Evolutionary conservation across 2,113 vertebrate genomes (phyloP), one percentile per base, ranked within the genome.

Genomic region (Hippocampus comes): DNA sequence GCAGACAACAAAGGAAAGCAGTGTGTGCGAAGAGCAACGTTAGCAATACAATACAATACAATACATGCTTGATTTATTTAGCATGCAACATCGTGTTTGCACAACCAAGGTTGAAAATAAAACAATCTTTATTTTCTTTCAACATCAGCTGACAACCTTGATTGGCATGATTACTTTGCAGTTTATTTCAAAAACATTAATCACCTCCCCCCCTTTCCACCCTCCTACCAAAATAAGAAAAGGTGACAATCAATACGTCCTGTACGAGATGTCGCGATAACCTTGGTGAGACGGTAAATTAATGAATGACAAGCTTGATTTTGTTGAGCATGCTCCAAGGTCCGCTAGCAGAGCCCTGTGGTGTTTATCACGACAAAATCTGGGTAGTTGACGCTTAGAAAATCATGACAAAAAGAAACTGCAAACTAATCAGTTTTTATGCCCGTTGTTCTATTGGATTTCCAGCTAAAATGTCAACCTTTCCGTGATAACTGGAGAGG

Each of bases 211-310:
- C 34, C 34, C 34, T 5, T 38, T 38, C 5, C 34, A 38, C 34
- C 34, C 34, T 38, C 34, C 34, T 38, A 38, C 34, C 34, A 74
- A 74, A 83, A 86, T 74, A 72, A 81, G 74, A 79, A 72, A 73
- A 67, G 78, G 70, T 72, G 81, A 79, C 83, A 63, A 87, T 86
- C 86, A 43, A 88, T 86, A 72, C 63, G 67, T 80, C 77, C 78
- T 82, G 80, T 66, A 75, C 73, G 77, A 73, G 76, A 76, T 83
- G 76, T 74, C 73, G 66, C n/a, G 67, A 55, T 77, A 42, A 63
- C 30, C 81, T 57, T 77, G 72, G 27, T 38, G 27, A 9, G 23
- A 34, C 25, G 15, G 23, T 27, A 68, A 55, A 68, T 53, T 12
- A 68, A 68, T 68, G 67, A 34, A 55, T 23, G n/a, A 49, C 14